phyloP scores from a whole-genome alignment of 1,140 invertebrate species.

The Agrilus planipennis region DNA sequence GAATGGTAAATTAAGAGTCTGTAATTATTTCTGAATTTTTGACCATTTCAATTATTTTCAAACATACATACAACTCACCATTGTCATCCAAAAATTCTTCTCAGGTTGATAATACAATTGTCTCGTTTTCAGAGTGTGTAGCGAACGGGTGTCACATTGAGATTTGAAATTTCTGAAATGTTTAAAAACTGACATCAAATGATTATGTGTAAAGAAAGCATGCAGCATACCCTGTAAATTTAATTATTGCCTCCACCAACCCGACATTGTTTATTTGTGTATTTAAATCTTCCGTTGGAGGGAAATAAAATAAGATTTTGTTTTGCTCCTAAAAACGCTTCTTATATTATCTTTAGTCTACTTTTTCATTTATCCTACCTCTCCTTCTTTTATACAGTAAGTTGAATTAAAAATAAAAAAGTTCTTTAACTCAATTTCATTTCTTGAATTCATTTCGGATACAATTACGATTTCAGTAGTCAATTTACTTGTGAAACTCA shows the following conservation, averaged over 20 bases:
- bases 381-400: slow-evolving; percentile 22
- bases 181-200: slow-evolving; percentile 2
- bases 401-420: slow-evolving; percentile 28
- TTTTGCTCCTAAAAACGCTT: slow-evolving; percentile 65
- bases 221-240: slow-evolving; percentile 73
- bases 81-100: slow-evolving; percentile 77
- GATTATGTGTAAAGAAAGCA: slow-evolving; percentile 2
- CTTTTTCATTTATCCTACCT: slow-evolving; percentile 13
- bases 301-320: slow-evolving; percentile 81
- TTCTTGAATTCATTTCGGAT: slow-evolving; percentile 1
- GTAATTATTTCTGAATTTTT: slow-evolving; percentile 23
- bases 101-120: slow-evolving; percentile 82
- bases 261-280: slow-evolving; percentile 82
- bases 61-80: slow-evolving; percentile 50
- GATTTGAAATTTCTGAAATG: slow-evolving; percentile 48
- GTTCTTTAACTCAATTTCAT: slow-evolving; percentile 22
- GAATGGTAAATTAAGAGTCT: slow-evolving; percentile 61
- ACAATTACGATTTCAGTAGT: background rate
- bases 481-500: no score
- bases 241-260: slow-evolving; percentile 81
- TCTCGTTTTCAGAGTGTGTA: slow-evolving; percentile 80
- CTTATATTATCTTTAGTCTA: background rate
- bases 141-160: slow-evolving; percentile 62
- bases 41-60: slow-evolving; percentile 7
- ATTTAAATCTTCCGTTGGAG: slow-evolving; percentile 62